These are phyloP conservation scores for Augiades crinisus DNA, from an alignment of 2,888 invertebrate species.

Conservation along the genomic window DNA sequence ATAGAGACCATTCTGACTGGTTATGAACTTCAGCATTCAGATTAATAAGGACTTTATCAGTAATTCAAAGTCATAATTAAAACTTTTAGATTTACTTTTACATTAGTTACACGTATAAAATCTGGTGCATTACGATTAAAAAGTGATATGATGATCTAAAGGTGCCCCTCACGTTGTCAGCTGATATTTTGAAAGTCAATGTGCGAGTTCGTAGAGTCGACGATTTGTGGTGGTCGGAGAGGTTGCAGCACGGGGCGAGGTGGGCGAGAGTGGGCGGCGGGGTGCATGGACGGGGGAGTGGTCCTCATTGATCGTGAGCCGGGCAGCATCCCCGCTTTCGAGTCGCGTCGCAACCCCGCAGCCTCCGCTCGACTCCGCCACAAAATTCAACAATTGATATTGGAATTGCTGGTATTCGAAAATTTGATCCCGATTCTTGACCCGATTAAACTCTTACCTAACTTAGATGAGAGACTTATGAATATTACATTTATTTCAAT, in stretches of 20 bases:
- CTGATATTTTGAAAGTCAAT: conserved; percentile 54
- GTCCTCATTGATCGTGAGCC: conserved; percentile 73
- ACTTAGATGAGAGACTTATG: conserved; percentile 23
- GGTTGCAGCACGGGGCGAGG: conserved; percentile 40
- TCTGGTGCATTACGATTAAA: no score
- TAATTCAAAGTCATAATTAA: no score
- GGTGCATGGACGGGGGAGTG: conserved; percentile 38
- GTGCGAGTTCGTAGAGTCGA: conserved; percentile 52
- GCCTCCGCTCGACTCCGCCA: conserved; percentile 55
- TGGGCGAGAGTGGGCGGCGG: conserved; percentile 37
- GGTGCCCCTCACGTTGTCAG: conserved; percentile 36
- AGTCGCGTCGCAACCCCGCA: conserved; percentile 48
- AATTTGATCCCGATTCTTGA: conserved; percentile 43
- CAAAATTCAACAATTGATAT: conserved; percentile 52
- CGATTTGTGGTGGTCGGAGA: conserved; percentile 58
- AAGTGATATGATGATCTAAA: neutral
- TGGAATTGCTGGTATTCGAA: conserved; percentile 49
- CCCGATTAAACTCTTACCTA: conserved; percentile 34
- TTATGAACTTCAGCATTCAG: no score
- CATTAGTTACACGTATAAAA: no score
- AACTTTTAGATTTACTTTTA: no score
- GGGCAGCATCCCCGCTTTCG: conserved; percentile 63
- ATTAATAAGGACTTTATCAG: no score
- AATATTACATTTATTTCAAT: conserved; percentile 10
- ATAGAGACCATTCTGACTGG: no score